Percentiles rank a stretch among this genome's conserved stretches.
These are phyloP conservation scores for Holacanthus passer DNA, from an alignment of 2,113 vertebrate genomes.

Conservation along the genomic window DNA sequence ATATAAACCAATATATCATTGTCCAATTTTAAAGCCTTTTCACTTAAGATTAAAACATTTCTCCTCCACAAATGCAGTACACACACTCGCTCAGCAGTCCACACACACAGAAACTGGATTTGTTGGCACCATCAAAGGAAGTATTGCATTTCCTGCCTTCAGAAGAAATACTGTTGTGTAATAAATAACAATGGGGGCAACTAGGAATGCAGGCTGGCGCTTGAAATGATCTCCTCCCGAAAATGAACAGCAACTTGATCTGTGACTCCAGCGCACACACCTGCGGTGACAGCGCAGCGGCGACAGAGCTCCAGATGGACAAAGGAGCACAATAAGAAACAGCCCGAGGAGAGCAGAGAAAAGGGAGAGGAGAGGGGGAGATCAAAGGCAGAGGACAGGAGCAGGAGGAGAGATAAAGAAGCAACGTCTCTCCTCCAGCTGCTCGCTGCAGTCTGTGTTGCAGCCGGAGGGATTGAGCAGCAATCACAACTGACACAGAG, in stretches of 20 bases:
- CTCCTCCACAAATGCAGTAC: neutral
- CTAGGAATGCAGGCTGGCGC: constrained; percentile 25
- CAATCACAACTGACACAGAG: constrained; percentile 43
- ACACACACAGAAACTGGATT: constrained; percentile 20
- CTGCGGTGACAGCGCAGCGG: constrained; percentile 29
- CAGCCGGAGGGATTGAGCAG: constrained; percentile 43
- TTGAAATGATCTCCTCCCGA: constrained; percentile 43
- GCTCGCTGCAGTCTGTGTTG: constrained; percentile 40
- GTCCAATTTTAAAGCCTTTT: neutral
- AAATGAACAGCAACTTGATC: constrained; percentile 59
- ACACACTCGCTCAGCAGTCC: neutral
- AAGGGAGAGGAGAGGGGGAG: constrained; percentile 31
- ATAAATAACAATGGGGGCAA: constrained; percentile 46
- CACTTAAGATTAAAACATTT: neutral
- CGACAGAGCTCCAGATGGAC: constrained; percentile 61
- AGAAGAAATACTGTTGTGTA: constrained; percentile 16
- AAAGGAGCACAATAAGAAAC: constrained; percentile 57
- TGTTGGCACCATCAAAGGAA: constrained; percentile 2
- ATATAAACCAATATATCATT: neutral
- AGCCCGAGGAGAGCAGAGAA: constrained; percentile 49
- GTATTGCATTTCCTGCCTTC: constrained; percentile 41
- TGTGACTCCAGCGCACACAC: constrained; percentile 12
- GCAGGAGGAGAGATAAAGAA: constrained; percentile 59
- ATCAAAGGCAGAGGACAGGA: constrained; percentile 71
- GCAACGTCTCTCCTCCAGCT: constrained; percentile 58